Evolutionary conservation across 1,140 invertebrate species (phyloP), one percentile per base, ranked within the genome.

Genomic region (Zaprionus capensis): DNA sequence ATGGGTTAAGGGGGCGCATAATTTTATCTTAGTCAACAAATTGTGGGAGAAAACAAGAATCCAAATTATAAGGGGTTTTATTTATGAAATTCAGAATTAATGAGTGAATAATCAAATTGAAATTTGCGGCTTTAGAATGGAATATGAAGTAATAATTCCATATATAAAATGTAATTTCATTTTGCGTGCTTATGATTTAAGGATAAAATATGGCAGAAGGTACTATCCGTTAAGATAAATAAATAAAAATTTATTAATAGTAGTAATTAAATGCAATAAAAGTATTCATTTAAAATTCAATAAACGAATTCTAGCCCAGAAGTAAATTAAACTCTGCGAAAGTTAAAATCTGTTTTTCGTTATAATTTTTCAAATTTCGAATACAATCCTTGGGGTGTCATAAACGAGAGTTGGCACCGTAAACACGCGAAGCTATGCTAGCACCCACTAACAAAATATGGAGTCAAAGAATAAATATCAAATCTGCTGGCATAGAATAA

Each of bases 401-500:
- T 59, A 66, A 69, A 65, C 34, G 15, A n/a, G 14, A 67, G 69
- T 63, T 46, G 20, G 61, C 57, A 31, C 44, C 20, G 34, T 20
- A 69, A 74, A 53, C 82, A 86, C 79, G 82, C 82, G 66, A 82
- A 58, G 61, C 68, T 78, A 71, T 44, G 17, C n/a, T 67, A 62
- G 62, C 15, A 34, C 51, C 56, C 44, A 38, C 73, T 28, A 44
- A 62, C 53, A 71, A 58, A 68, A 71, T 41, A 71, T 80, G 57
- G 71, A 81, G 68, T 78, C 64, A 58, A 55, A 70, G 66, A 81
- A 69, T 78, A 72, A 80, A 59, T 59, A 82, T 55, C 44, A 78
- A 57, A 82, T 70, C 66, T 57, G 64, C 64, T 83, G 77, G 73
- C 67, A 77, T 63, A 71, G 83, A 87, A 87, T 87, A 87, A 78